Evolutionary conservation across 2,797 vertebrate genomes (phyloP).

Genomic region (Podarcis siculus): DNA sequence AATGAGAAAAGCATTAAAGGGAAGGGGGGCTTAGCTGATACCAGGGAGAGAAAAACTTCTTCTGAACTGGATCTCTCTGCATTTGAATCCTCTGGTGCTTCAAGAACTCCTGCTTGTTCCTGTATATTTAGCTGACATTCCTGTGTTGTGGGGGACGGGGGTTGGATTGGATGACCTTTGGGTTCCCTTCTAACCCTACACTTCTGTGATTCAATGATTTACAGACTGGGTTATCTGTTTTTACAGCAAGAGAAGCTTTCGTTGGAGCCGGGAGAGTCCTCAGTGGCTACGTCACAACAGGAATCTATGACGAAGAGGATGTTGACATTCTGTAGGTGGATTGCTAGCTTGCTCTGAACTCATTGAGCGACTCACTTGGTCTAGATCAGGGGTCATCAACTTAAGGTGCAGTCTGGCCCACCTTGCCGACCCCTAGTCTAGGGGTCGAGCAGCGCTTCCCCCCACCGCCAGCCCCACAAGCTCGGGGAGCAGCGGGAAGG

Average conservation of each 20-base stretch:
- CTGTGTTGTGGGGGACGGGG: too few species aligned
- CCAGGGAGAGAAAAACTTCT: too few species aligned
- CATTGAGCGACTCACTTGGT: too few species aligned
- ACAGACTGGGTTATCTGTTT: constrained; percentile 37
- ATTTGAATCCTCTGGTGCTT: not conserved
- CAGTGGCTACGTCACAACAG: constrained; percentile 69
- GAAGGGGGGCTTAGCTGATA: too few species aligned
- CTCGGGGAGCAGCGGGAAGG: too few species aligned
- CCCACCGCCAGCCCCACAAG: too few species aligned
- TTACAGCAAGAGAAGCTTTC: constrained; percentile 73
- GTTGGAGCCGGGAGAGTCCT: constrained; percentile 71
- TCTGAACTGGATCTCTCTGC: not conserved
- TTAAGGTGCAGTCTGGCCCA: too few species aligned
- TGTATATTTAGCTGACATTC: not conserved
- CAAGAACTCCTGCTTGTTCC: not conserved
- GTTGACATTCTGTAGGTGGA: constrained; percentile 75
- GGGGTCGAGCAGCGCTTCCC: too few species aligned
- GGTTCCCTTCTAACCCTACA: too few species aligned
- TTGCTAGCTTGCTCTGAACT: constrained; percentile 3
- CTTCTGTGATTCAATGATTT: not conserved
- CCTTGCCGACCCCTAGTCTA: too few species aligned
- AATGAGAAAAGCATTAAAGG: not conserved
- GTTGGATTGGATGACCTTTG: too few species aligned
- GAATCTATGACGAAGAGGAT: constrained; percentile 77
- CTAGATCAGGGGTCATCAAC: too few species aligned